Percentiles rank a stretch among this genome's conserved stretches.
These are phyloP conservation scores for Podocnemis expansa DNA, from an alignment of 2,113 vertebrate species.

Conservation along the genomic window DNA sequence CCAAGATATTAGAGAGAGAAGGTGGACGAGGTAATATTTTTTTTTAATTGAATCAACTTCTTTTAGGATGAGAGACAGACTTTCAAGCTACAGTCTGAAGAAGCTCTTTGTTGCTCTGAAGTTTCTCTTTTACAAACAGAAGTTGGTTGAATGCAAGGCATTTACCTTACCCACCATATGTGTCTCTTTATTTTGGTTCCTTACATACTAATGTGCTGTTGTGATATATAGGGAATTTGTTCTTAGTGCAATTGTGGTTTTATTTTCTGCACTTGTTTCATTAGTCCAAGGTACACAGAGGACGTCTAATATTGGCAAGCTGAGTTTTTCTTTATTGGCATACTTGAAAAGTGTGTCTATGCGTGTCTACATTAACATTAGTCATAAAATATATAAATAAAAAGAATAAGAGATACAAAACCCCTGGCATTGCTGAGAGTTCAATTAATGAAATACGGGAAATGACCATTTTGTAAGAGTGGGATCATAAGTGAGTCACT, in stretches of 20 bases:
- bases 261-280: neutral
- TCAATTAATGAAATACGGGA: neutral
- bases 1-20: neutral
- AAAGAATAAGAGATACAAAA: neutral
- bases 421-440: neutral
- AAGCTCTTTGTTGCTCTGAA: neutral
- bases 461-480: neutral
- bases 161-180: neutral
- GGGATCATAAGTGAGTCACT: neutral
- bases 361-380: neutral
- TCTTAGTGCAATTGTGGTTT: neutral
- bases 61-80: neutral
- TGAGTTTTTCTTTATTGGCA: neutral
- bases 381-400: neutral
- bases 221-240: neutral
- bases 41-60: neutral
- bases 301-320: neutral
- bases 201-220: conserved; percentile 16
- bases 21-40: neutral
- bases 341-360: accelerated
- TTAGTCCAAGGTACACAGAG: neutral
- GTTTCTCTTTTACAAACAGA: neutral
- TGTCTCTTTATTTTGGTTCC: neutral
- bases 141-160: neutral
- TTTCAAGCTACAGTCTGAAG: neutral